Conservation (phyloP, 2,113 vertebrate species). For the Dascyllus trimaculatus region DNA sequence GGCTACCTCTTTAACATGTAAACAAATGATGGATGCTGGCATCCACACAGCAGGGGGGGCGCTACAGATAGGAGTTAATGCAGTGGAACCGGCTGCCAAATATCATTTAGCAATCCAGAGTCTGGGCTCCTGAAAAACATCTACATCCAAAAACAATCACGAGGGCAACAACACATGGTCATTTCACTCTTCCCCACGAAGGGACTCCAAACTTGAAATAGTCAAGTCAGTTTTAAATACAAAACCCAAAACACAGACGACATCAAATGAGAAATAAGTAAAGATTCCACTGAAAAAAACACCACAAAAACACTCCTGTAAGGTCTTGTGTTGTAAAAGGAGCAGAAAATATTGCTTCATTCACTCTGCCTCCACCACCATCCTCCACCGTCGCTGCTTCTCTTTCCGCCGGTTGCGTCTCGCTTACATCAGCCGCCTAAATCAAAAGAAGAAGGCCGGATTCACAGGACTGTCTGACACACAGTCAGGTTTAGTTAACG, state of each 20-base stretch:
- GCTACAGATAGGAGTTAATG: background rate
- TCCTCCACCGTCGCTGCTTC: no score
- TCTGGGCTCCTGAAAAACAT: no score
- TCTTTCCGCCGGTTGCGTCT: background rate
- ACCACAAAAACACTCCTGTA: no score
- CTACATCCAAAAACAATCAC: background rate
- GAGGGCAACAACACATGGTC: background rate
- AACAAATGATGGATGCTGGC: background rate
- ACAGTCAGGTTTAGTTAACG: background rate
- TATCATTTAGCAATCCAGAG: no score
- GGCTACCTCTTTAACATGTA: background rate
- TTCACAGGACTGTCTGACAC: background rate
- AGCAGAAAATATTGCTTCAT: conserved; percentile 21
- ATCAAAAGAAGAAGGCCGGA: conserved; percentile 6
- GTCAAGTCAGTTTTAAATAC: background rate
- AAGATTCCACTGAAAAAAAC: background rate
- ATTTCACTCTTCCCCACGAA: background rate
- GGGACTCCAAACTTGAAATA: background rate
- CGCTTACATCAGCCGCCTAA: conserved; percentile 8
- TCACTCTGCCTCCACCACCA: background rate
- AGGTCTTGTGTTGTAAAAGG: background rate
- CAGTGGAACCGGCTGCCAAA: background rate
- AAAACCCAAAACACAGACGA: background rate
- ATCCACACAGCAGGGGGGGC: background rate
- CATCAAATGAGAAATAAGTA: background rate